Evolutionary conservation across 1,140 invertebrate species (phyloP).

Genomic region (Belonocnema kinseyi): DNA sequence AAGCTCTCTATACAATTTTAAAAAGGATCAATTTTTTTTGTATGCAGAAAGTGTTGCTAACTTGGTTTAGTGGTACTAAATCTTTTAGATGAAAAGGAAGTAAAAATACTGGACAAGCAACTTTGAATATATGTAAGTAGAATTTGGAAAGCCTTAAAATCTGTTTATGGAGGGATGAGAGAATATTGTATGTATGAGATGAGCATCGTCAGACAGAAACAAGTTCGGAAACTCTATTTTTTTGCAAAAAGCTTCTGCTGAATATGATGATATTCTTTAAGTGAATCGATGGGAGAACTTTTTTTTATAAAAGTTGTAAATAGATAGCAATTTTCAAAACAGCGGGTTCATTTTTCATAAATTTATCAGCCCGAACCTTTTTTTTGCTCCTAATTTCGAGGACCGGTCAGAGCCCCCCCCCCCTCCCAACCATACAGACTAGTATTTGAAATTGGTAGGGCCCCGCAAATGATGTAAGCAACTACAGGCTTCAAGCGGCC

Average conservation of each 20-base stretch:
- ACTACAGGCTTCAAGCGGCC: too few species aligned
- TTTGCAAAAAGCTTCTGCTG: background rate
- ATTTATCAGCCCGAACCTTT: background rate
- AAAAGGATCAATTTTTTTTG: background rate
- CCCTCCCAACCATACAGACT: too few species aligned
- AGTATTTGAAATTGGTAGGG: too few species aligned
- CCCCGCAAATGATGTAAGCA: too few species aligned
- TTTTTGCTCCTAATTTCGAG: background rate
- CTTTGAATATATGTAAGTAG: background rate
- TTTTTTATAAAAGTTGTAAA: background rate
- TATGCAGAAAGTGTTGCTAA: background rate
- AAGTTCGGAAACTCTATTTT: slow-evolving; percentile 1
- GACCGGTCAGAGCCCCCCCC: too few species aligned
- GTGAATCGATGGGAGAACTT: background rate
- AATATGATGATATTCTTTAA: background rate
- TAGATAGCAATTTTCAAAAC: background rate
- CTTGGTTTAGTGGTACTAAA: background rate
- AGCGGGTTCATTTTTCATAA: background rate
- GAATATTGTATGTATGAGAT: slow-evolving; percentile 7
- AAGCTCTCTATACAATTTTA: background rate
- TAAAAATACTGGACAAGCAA: slow-evolving; percentile 14
- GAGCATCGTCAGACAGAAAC: background rate
- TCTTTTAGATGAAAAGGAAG: background rate
- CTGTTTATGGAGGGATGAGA: slow-evolving; percentile 7
- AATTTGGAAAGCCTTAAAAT: slow-evolving; percentile 1